phyloP scores from a whole-genome alignment of 1,140 invertebrate species.

The Calephelis virginiensis region DNA sequence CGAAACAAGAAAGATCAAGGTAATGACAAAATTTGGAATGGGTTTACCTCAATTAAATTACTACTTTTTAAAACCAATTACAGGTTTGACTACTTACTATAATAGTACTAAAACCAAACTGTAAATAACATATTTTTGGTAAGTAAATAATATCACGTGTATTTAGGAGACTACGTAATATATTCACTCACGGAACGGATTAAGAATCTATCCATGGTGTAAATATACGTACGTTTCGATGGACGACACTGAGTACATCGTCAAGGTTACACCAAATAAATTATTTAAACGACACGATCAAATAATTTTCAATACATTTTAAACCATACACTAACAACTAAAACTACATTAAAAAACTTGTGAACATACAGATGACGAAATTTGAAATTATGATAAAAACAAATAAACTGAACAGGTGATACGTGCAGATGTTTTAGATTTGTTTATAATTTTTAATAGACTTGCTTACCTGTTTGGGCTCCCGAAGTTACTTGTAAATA shows the following conservation, averaged over 20 bases:
- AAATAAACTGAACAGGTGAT: constrained; percentile 3
- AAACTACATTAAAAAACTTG: no score
- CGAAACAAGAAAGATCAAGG: no score
- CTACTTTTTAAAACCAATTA: no score
- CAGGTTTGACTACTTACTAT: no score
- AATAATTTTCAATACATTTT: neutral
- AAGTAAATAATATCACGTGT: neutral
- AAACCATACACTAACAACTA: no score
- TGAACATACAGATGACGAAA: neutral
- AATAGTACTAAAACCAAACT: no score
- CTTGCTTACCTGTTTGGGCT: constrained; percentile 46
- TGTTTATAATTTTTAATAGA: constrained; percentile 21
- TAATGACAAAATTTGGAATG: no score
- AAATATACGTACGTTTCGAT: constrained; percentile 10
- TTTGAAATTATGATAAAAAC: neutral
- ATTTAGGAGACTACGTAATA: neutral
- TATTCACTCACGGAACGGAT: neutral
- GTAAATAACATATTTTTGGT: neutral
- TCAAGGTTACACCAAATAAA: constrained; percentile 22
- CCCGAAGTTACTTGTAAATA: constrained; percentile 21
- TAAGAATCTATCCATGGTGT: neutral
- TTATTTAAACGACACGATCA: neutral
- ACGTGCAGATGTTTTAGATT: constrained; percentile 30
- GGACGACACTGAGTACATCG: constrained; percentile 11
- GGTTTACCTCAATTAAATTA: no score